phyloP scores from a whole-genome alignment of 2,888 invertebrate species.

The Stenodema calcarata region DNA sequence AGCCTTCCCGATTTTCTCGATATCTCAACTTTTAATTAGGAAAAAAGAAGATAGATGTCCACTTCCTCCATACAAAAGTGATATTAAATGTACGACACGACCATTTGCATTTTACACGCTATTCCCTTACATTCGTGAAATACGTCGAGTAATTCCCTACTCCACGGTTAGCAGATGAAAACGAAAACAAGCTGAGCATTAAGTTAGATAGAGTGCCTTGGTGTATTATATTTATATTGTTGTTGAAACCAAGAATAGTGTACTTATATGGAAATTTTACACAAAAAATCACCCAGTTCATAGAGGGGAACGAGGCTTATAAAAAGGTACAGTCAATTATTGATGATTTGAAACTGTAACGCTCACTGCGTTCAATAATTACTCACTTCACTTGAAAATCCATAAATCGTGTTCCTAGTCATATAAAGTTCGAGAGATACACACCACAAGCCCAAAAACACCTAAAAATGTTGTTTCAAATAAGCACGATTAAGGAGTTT shows the following conservation, averaged over 20 bases:
- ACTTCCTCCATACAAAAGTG: not conserved
- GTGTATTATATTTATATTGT: conserved; percentile 49
- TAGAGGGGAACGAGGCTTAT: not conserved
- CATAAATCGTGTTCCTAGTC: no score
- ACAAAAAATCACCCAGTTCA: not conserved
- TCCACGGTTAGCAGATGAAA: no score
- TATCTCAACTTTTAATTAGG: not conserved
- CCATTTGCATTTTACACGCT: not conserved
- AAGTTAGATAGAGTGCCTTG: conserved; percentile 53
- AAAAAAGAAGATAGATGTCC: not conserved
- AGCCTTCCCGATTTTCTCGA: not conserved
- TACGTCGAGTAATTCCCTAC: no score
- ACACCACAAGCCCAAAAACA: no score
- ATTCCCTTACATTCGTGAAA: not conserved
- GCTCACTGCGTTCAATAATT: no score
- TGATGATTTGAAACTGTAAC: not conserved
- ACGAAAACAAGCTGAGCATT: not conserved
- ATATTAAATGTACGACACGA: conserved; percentile 6
- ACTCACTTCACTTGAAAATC: no score
- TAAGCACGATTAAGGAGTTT: no score
- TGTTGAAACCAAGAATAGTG: not conserved
- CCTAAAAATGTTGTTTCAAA: no score
- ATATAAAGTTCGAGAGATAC: no score
- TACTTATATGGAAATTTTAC: not conserved
- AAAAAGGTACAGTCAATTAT: not conserved